Evolutionary conservation across 1,140 invertebrate species (phyloP), one percentile per base, ranked within the genome.

Genomic region (Caenorhabditis latens): DNA sequence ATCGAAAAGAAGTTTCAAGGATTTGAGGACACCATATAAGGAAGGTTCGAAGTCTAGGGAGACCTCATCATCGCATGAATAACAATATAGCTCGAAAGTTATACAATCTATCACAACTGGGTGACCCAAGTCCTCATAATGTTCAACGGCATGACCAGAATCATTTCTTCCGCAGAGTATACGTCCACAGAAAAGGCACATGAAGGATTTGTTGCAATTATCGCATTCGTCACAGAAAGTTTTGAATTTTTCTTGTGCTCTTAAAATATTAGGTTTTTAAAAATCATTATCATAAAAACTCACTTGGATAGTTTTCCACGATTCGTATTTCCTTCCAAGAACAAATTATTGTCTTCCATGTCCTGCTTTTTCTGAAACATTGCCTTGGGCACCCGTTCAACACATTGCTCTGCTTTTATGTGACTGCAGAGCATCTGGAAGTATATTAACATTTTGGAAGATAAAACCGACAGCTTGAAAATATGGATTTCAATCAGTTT

Each of bases 121-220:
- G 48, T 88, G 87, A 3, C n/a, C 24, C 11, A 8, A 21, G 4
- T 85, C 55, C 21, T 40, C 46, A 32, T 24, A 88, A 48, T 88
- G 87, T 4, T 57, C 14, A 13, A 88, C 0, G 19, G 85, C 87
- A 21, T 88, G 83, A 2, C 71, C 57, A n/a, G 71, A 75, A 42
- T 87, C 57, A 24, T 88, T n/a, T 53, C 87, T n/a, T 82, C 87
- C 87, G 65, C 87, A 88, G 9, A 84, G 57, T 50, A 88, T 67
- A 9, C 58, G 46, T 14, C 75, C 87, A 55, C 87, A 88, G 7
- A 50, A 24, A 2, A 88, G 67, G n/a, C 87, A 88, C 50, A 88
- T 50, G 67, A 85, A 67, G 16, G 87, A 84, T 42, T 75, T 57
- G 11, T 79, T 55, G 21, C 85, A 75, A 48, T 57, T 79, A 32